Evolutionary conservation across 1,140 invertebrate species (phyloP).

Genomic region (Apis laboriosa): DNA sequence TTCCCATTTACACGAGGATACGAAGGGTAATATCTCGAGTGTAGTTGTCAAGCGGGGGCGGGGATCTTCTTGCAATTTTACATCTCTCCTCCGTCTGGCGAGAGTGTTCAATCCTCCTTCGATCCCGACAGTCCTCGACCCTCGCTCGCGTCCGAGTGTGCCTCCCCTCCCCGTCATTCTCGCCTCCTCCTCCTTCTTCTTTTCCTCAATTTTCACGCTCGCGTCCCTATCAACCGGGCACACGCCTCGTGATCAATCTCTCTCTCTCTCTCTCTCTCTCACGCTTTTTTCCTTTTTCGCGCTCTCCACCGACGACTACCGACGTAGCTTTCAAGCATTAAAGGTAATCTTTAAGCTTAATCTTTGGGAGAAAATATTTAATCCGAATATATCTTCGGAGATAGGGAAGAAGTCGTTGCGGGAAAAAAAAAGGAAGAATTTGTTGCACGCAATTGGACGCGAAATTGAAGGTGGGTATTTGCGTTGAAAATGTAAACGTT

Average conservation of each 20-base stretch:
- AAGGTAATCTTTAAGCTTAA: no score
- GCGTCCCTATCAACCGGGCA: not conserved
- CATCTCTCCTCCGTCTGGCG: slow-evolving; percentile 6
- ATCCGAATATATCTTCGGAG: not conserved
- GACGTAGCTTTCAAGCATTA: no score
- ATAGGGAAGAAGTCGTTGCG: not conserved
- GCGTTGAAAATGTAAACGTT: not conserved
- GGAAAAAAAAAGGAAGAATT: not conserved
- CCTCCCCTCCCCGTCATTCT: not conserved
- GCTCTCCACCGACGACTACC: no score
- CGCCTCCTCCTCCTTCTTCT: slow-evolving; percentile 31
- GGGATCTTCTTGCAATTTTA: slow-evolving; percentile 26
- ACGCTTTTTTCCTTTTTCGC: no score
- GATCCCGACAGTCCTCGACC: not conserved
- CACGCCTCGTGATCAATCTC: not conserved
- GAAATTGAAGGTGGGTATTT: not conserved
- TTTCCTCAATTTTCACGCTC: slow-evolving; percentile 42
- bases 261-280: not conserved
- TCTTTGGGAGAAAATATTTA: not conserved
- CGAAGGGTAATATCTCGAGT: not conserved
- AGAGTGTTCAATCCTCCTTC: slow-evolving; percentile 33
- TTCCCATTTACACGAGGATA: not conserved
- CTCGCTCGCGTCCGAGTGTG: slow-evolving; percentile 26
- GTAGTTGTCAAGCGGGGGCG: not conserved
- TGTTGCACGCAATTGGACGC: not conserved